These are phyloP conservation scores for Tenthredo amoena DNA, from an alignment of 2,888 invertebrate species.

Conservation along the genomic window DNA sequence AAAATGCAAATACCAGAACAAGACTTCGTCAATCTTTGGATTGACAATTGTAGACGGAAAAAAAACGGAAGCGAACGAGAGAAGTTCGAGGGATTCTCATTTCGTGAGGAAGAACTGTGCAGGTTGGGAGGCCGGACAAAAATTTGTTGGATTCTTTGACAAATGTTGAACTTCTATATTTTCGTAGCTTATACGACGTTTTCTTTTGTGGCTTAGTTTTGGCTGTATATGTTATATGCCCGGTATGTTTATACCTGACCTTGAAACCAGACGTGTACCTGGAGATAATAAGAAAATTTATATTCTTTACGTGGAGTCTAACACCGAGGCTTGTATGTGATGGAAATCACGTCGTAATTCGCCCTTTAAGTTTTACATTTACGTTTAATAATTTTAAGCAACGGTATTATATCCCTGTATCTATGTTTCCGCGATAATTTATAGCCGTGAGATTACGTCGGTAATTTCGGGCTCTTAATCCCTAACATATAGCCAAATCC, in stretches of 20 bases:
- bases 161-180: neutral
- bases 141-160: neutral
- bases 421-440: neutral
- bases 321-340: neutral
- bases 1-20: neutral
- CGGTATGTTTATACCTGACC: neutral
- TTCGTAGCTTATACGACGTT: neutral
- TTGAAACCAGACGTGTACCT: neutral
- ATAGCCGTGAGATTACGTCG: neutral
- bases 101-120: neutral
- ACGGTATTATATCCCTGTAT: neutral
- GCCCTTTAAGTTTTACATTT: neutral
- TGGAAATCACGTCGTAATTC: neutral
- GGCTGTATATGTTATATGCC: neutral
- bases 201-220: neutral
- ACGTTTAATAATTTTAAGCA: neutral
- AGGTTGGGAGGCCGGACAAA: neutral
- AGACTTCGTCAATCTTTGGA: neutral
- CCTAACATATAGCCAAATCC: neutral
- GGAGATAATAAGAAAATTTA: conserved; percentile 20
- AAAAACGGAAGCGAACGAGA: neutral
- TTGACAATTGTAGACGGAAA: neutral
- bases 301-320: neutral
- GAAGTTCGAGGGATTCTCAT: neutral
- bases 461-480: neutral